Conservation (phyloP, 2,113 vertebrate species). For the Zosterops japonicus region DNA sequence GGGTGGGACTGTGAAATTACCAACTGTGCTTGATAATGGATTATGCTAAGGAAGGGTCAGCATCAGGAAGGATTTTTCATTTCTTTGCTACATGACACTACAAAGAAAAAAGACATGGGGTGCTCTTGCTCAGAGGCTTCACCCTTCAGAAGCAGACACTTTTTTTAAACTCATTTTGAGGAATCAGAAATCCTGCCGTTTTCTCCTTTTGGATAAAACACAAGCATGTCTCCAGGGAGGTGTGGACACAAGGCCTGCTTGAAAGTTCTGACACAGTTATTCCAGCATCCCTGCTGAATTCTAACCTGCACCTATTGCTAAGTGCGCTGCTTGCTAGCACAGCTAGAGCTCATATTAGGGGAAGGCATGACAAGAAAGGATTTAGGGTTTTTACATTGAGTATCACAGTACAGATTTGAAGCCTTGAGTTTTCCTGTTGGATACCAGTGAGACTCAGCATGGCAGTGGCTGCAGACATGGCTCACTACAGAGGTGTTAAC, state of each 20-base stretch:
- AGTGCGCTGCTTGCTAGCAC: neutral
- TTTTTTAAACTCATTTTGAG: neutral
- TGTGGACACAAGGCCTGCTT: neutral
- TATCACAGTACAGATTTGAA: neutral
- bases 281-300: neutral
- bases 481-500: neutral
- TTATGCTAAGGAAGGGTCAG: neutral
- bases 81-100: neutral
- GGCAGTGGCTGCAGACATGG: neutral
- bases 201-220: neutral
- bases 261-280: neutral
- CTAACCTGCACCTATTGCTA: neutral
- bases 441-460: neutral
- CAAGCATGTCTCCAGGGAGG: accelerated
- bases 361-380: neutral
- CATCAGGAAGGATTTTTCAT: neutral
- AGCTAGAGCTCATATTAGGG: neutral
- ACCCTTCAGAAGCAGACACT: neutral
- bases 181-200: neutral
- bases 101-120: neutral
- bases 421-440: neutral
- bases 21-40: neutral
- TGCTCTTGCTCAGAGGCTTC: neutral
- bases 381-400: neutral
- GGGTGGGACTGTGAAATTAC: neutral